These are phyloP conservation scores for Oryctes rhinoceros DNA, from an alignment of 1,140 invertebrate species.

Conservation along the genomic window DNA sequence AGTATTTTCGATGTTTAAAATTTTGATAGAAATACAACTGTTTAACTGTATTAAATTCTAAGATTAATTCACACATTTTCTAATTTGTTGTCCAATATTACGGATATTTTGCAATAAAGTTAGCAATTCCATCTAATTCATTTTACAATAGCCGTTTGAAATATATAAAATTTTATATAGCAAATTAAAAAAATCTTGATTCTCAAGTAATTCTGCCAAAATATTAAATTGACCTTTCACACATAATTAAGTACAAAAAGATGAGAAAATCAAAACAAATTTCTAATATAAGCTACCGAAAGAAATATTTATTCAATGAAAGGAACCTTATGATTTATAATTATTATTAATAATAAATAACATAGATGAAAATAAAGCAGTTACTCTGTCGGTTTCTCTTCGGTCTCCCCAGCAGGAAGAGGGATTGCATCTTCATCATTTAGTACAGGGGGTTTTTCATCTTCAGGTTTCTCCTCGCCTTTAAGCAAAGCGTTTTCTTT, in stretches of 20 bases:
- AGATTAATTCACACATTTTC: no score
- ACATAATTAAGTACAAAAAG: conserved; percentile 16
- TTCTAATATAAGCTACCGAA: conserved; percentile 25
- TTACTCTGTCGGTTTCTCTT: conserved; percentile 23
- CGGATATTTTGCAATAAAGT: no score
- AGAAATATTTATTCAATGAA: conserved; percentile 28
- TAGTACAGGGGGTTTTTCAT: conserved; percentile 52
- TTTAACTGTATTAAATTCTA: no score
- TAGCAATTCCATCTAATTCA: no score
- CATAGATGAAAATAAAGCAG: background rate
- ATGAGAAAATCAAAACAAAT: background rate
- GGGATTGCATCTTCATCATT: conserved; percentile 47
- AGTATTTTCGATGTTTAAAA: no score
- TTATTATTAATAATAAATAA: conserved; percentile 31
- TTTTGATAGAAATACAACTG: no score
- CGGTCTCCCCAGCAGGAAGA: background rate
- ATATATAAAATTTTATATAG: no score
- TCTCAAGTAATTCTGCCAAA: background rate
- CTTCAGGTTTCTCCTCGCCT: conserved; percentile 44
- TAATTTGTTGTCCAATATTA: no score
- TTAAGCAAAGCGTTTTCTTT: conserved; percentile 65
- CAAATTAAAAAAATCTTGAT: no score
- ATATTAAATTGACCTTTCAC: background rate
- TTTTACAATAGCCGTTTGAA: no score
- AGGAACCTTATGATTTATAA: conserved; percentile 32